Conservation (phyloP, 2,113 vertebrate genomes). For the Leptodactylus fuscus region DNA sequence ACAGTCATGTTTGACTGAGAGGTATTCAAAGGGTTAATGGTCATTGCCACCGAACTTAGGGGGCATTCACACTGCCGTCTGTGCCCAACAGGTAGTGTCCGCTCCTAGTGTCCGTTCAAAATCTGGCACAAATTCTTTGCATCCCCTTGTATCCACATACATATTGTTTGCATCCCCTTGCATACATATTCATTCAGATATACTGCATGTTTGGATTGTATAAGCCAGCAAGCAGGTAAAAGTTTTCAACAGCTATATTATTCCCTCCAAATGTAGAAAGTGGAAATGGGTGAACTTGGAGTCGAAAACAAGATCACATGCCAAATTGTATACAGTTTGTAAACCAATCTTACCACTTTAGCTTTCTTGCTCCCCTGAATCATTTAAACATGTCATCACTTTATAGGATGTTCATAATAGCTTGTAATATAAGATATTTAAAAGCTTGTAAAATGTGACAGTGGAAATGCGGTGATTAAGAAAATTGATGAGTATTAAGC, state of each 20-base stretch:
- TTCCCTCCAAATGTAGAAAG: slow-evolving; percentile 30
- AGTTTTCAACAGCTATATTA: slow-evolving; percentile 8
- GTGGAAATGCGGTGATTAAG: slow-evolving; percentile 11
- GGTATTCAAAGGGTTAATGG: too few species aligned
- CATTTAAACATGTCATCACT: slow-evolving; percentile 46
- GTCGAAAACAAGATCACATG: background rate
- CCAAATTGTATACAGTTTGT: slow-evolving; percentile 31
- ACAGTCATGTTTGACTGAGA: too few species aligned
- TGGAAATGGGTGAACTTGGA: slow-evolving; percentile 40
- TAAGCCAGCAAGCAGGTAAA: background rate
- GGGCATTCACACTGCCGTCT: too few species aligned
- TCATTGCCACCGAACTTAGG: too few species aligned
- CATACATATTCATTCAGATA: too few species aligned
- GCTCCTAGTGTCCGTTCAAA: too few species aligned
- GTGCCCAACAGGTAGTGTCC: too few species aligned
- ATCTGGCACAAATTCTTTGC: too few species aligned
- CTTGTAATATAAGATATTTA: slow-evolving; percentile 44
- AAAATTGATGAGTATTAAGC: background rate
- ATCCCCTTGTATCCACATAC: background rate
- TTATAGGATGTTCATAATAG: slow-evolving; percentile 51
- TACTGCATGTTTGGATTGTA: background rate
- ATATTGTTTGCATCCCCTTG: too few species aligned
- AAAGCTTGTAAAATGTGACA: slow-evolving; percentile 38
- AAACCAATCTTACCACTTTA: slow-evolving; percentile 54
- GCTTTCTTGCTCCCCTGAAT: slow-evolving; percentile 26